Evolutionary conservation across 2,113 vertebrate species (phyloP).

Genomic region (Xenopus laevis): DNA sequence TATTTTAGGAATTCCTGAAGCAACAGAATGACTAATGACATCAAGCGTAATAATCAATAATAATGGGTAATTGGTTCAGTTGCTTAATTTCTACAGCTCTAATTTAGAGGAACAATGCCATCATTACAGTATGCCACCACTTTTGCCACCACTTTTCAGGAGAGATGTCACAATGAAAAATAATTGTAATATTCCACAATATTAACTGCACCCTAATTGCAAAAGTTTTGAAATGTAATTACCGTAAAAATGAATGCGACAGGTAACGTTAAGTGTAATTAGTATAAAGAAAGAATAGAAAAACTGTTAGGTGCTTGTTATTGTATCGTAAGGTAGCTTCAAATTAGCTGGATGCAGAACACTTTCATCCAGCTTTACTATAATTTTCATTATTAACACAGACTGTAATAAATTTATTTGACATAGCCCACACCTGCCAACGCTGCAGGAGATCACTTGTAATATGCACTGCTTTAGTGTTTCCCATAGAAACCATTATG

Average conservation of each 20-base stretch:
- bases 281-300: slow-evolving; percentile 68
- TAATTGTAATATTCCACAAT: slow-evolving; percentile 85
- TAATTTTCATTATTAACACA: slow-evolving; percentile 75
- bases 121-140: slow-evolving; percentile 78
- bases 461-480: slow-evolving; percentile 53
- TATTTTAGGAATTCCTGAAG: slow-evolving; percentile 69
- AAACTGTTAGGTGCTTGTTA: slow-evolving; percentile 82
- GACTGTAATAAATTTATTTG: slow-evolving; percentile 77
- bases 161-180: slow-evolving; percentile 83
- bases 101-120: slow-evolving; percentile 79
- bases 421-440: slow-evolving; percentile 74
- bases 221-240: slow-evolving; percentile 87
- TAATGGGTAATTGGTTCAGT: slow-evolving; percentile 80
- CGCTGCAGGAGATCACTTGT: slow-evolving; percentile 67
- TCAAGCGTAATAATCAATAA: slow-evolving; percentile 83
- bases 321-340: slow-evolving; percentile 80
- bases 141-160: slow-evolving; percentile 79
- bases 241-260: slow-evolving; percentile 82
- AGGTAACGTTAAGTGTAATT: slow-evolving; percentile 84
- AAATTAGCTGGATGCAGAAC: slow-evolving; percentile 73
- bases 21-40: slow-evolving; percentile 71
- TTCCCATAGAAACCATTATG: slow-evolving; percentile 59
- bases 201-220: slow-evolving; percentile 84
- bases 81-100: slow-evolving; percentile 80
- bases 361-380: slow-evolving; percentile 72